Percentiles rank a stretch among this genome's conserved stretches.
Conservation (phyloP, 2,113 vertebrate genomes). For the Aphyosemion australe region DNA sequence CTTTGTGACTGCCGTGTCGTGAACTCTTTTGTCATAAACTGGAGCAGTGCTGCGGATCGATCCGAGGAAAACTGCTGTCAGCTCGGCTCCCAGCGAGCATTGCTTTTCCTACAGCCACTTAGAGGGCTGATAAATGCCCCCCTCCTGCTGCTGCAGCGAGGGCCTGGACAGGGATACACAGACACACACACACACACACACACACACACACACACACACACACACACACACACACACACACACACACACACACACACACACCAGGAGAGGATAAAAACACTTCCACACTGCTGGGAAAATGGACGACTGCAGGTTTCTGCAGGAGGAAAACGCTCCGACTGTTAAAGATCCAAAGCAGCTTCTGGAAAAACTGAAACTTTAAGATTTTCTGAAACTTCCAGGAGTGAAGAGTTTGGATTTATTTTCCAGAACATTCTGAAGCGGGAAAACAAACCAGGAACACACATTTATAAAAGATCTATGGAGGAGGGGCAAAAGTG, state of each 20-base stretch:
- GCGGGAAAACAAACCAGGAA: no score
- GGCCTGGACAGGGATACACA: constrained; percentile 20
- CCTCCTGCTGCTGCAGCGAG: constrained; percentile 35
- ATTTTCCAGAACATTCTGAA: no score
- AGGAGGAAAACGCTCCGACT: not conserved
- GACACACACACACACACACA: no score
- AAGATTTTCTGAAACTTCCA: no score
- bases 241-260: constrained; percentile 9
- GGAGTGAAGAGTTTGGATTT: no score
- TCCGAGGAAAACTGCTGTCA: constrained; percentile 82
- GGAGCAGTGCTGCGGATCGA: constrained; percentile 83
- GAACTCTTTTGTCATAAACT: constrained; percentile 90
- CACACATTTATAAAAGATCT: no score
- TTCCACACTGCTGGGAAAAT: not conserved
- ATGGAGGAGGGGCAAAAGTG: no score
- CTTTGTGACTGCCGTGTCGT: constrained; percentile 86
- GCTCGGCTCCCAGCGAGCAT: constrained; percentile 82
- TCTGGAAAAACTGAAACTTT: not conserved
- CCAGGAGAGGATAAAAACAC: not conserved
- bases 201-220: no score
- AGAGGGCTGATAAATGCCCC: constrained; percentile 82
- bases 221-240: constrained; percentile 7
- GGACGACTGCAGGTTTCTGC: not conserved
- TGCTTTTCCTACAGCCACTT: constrained; percentile 83
- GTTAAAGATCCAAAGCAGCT: not conserved